A percentile compares a stretch with the other conserved stretches of the same genome.
Conservation (phyloP, 2,888 invertebrate genomes). For the Nycteola revayana region DNA sequence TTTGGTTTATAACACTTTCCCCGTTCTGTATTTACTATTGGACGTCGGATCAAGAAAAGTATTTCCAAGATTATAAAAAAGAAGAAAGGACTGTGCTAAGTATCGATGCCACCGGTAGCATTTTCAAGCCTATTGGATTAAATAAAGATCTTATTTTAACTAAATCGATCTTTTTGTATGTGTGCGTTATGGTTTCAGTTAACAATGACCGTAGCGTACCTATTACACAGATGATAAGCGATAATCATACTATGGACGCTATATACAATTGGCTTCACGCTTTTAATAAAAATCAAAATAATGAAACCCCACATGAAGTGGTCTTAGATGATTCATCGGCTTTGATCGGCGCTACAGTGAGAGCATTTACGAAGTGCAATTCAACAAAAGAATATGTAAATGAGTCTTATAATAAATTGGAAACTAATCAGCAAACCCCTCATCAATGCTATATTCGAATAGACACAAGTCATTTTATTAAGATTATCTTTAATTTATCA, state of each 20-base stretch:
- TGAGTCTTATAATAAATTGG: slow-evolving; percentile 8
- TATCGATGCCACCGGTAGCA: slow-evolving; percentile 8
- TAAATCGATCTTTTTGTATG: slow-evolving; percentile 5
- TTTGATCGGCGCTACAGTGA: slow-evolving; percentile 14
- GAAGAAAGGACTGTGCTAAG: slow-evolving; percentile 4
- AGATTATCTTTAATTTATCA: too few species aligned
- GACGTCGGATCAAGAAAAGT: slow-evolving; percentile 4
- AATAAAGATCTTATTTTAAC: slow-evolving; percentile 2
- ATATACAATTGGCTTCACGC: slow-evolving; percentile 11
- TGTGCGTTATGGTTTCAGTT: slow-evolving; percentile 1
- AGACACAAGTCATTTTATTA: too few species aligned
- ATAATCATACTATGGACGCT: slow-evolving; percentile 9
- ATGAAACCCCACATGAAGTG: slow-evolving; percentile 9
- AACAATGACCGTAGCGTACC: slow-evolving; percentile 6
- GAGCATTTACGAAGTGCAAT: slow-evolving; percentile 7
- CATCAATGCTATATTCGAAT: slow-evolving; percentile 8
- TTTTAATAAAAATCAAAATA: slow-evolving; percentile 4
- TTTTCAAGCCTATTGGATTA: slow-evolving; percentile 7
- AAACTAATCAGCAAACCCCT: background rate
- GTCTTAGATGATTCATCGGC: slow-evolving; percentile 12
- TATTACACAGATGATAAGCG: slow-evolving; percentile 11
- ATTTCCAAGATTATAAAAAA: slow-evolving; percentile 6
- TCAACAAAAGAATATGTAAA: slow-evolving; percentile 12
- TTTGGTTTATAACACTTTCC: background rate
- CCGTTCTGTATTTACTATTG: slow-evolving; percentile 8